phyloP scores from a whole-genome alignment of 2,888 invertebrate genomes.

The Nysson spinosus region DNA sequence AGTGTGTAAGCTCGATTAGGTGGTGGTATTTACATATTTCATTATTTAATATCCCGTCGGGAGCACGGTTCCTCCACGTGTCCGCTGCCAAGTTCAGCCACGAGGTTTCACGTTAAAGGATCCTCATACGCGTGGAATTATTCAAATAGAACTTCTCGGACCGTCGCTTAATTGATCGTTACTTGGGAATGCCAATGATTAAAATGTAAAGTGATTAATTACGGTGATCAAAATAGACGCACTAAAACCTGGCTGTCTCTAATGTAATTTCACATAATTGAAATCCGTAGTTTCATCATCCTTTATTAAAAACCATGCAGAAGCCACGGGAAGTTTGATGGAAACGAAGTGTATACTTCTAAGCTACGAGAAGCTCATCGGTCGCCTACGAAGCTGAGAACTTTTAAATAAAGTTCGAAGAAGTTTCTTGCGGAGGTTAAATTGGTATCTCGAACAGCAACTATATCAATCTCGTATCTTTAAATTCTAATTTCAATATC shows the following conservation, averaged over 20 bases:
- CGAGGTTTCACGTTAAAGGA: background rate
- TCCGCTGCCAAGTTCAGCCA: slow-evolving; percentile 13
- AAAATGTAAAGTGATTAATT: too few relatives aligned
- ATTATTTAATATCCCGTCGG: slow-evolving; percentile 52
- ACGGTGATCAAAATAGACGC: too few relatives aligned
- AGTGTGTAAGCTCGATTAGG: slow-evolving; percentile 4
- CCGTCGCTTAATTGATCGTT: too few relatives aligned
- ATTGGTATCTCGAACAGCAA: slow-evolving; percentile 20
- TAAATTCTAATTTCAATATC: slow-evolving; percentile 32
- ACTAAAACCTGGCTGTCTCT: too few relatives aligned
- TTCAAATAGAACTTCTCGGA: background rate
- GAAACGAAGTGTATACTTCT: slow-evolving; percentile 11
- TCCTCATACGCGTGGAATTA: background rate
- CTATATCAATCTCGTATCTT: background rate
- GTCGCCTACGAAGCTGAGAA: slow-evolving; percentile 16
- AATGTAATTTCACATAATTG: too few relatives aligned
- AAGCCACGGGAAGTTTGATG: slow-evolving; percentile 39
- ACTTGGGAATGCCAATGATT: too few relatives aligned
- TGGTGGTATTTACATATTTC: slow-evolving; percentile 57
- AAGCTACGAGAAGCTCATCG: slow-evolving; percentile 20
- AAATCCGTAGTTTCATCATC: slow-evolving; percentile 10
- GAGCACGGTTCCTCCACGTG: slow-evolving; percentile 20
- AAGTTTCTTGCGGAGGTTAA: slow-evolving; percentile 26
- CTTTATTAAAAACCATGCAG: slow-evolving; percentile 42
- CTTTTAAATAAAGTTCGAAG: slow-evolving; percentile 47